Evolutionary conservation across 2,888 invertebrate species (phyloP), one percentile per base, ranked within the genome.

Genomic region (Phengaris arion): DNA sequence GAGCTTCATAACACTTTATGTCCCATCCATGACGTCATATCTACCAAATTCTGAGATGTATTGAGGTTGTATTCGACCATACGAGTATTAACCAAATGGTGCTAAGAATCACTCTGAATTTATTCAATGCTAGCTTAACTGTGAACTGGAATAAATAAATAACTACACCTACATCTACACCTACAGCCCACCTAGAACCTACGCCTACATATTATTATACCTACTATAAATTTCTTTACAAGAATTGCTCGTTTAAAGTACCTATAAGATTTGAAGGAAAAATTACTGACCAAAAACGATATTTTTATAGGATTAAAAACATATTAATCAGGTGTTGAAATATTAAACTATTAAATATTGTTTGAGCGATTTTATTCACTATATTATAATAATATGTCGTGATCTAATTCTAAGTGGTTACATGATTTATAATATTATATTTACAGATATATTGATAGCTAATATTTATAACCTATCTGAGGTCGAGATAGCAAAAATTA

Each of bases 311-410:
- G 52, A 5, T 52, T 5, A 9, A 52, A 12, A 52, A 9, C 35
- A 64, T 7, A 48, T 45, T 45, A 46, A n/a, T 69, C 48, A 15
- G 9, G 48, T 69, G 12, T 15, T 51, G 45, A 51, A 70, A 48
- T n/a, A 59, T 70, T 22, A 72, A 52, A 72, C 7, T 52, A 13
- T 12, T 35, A 12, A 15, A 13, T 48, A 45, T 55, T n/a, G 55
- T 74, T 59, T 59, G 48, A 59, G 74, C 55, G 74, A 15, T 57
- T 74, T 59, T 22, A 59, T 74, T 74, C 45, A 35, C 64, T 64
- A 64, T 64, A 6, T 64, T 45, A 64, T 64, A 6, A 64, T 64
- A 64, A 45, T 45, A 74, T 74, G n/a, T 74, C 35, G 15, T 48
- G 46, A 48, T 74, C 55, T 57, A 59, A 15, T 52, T 57, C 35